These are phyloP conservation scores for Drosophila tristis DNA, from an alignment of 1,140 invertebrate species.

Conservation along the genomic window DNA sequence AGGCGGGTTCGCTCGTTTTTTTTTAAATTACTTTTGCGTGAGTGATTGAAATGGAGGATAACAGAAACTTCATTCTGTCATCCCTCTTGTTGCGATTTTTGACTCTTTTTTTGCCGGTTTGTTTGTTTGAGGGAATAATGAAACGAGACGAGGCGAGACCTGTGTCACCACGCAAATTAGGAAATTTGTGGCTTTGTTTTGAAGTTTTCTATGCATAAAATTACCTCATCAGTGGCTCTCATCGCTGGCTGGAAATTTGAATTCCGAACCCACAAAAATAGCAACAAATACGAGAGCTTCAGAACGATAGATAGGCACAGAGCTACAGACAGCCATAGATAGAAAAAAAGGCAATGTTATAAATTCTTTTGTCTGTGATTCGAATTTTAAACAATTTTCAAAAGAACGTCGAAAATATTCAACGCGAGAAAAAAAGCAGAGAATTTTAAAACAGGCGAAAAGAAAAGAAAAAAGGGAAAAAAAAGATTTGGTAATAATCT, in stretches of 20 bases:
- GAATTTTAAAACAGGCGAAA: constrained; percentile 35
- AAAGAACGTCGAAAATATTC: constrained; percentile 18
- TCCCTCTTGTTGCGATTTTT: constrained; percentile 21
- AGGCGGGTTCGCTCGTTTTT: not conserved
- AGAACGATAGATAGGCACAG: constrained; percentile 37
- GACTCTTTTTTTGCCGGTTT: not conserved
- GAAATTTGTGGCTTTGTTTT: constrained; percentile 48
- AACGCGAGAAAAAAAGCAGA: constrained; percentile 48
- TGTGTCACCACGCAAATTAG: constrained; percentile 53
- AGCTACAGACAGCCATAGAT: constrained; percentile 1
- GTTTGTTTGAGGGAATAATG: constrained; percentile 41
- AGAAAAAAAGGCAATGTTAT: constrained; percentile 61
- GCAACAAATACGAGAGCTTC: constrained; percentile 33
- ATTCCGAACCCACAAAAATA: constrained; percentile 54
- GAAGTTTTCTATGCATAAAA: constrained; percentile 69
- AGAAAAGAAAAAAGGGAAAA: constrained; percentile 18
- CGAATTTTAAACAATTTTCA: constrained; percentile 71
- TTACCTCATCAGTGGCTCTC: constrained; percentile 68
- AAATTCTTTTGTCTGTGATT: constrained; percentile 79
- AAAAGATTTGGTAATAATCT: constrained; percentile 15
- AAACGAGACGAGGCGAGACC: constrained; percentile 23
- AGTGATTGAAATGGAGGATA: constrained; percentile 54
- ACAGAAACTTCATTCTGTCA: constrained; percentile 45
- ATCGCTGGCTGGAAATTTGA: constrained; percentile 56
- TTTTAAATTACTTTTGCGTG: constrained; percentile 62